Evolutionary conservation across 2,113 vertebrate species (phyloP), one percentile per base, ranked within the genome.

Genomic region (Donacobius atricapilla): DNA sequence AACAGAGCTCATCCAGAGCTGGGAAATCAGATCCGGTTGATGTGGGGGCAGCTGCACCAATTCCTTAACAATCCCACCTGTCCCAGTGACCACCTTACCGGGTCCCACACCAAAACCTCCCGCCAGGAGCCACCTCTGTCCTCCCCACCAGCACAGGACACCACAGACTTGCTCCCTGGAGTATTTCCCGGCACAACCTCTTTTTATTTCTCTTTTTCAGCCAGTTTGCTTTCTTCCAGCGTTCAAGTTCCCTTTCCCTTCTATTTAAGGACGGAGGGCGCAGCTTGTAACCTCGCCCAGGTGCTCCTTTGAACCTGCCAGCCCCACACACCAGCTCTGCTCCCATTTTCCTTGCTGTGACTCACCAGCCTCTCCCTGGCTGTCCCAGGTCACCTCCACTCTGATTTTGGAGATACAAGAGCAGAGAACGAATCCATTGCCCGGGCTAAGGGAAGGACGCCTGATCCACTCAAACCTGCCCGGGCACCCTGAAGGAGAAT

Each of bases 51-150:
- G 19, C 20, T 33, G 15, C 60, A 61, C 3, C n/a, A 3, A 5
- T 31, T 17, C 44, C 39, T 56, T 31, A 11, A 39, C 37, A 53
- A 12, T 1, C 33, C 15, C 19, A 15, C 23, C 27, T 10, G 0
- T 2, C 4, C 13, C 33, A 11, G 12, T 3, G 23, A 19, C 4
- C 4, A 2, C 5, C 3, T 13, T 5, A 5, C 5, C 24, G 33
- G 33, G 7, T 15, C 31, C 51, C 35, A 19, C 0, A 45, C 10
- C 23, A 58, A 75, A 19, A 13, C 28, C 31, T 15, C 15, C 47
- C 2, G 2, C 70, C 83, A 57, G 30, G 5, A 37, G 17, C 39
- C 7, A 3, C 30, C 54, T 35, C 53, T 30, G 21, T 47, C 15
- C 60, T n/a, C 13, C 1, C 85, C 40, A 24, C 16, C 58, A 37